Conservation (phyloP, 2,797 vertebrate species). For the Sebastes itinus region DNA sequence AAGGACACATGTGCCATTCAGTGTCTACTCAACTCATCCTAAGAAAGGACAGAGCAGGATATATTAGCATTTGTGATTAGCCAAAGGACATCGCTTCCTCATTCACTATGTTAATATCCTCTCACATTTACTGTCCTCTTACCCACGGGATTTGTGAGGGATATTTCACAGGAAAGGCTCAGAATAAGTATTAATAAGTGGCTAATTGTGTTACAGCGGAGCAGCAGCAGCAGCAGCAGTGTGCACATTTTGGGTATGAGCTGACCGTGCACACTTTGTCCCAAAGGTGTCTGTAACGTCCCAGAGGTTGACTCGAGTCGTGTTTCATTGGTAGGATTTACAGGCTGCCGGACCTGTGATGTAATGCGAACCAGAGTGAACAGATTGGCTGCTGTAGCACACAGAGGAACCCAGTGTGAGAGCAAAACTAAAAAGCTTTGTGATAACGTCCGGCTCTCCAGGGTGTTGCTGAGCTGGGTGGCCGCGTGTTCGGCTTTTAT, state of each 20-base stretch:
- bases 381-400: constrained; percentile 52
- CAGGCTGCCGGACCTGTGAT: constrained; percentile 70
- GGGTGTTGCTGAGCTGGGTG: constrained; percentile 45
- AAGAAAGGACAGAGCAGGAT: constrained; percentile 71
- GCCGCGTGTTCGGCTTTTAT: constrained; percentile 46
- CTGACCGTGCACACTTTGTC: constrained; percentile 50
- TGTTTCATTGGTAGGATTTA: constrained; percentile 72
- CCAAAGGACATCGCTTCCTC: constrained; percentile 70
- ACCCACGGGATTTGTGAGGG: constrained; percentile 45
- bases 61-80: constrained; percentile 81
- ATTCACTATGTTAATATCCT: constrained; percentile 74
- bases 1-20: constrained; percentile 66
- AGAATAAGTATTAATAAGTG: constrained; percentile 38
- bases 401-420: constrained; percentile 42
- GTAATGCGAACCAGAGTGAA: constrained; percentile 69
- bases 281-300: constrained; percentile 66
- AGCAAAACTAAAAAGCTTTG: constrained; percentile 66
- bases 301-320: constrained; percentile 57
- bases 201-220: constrained; percentile 18
- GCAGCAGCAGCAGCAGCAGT: constrained; percentile 32
- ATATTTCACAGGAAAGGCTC: constrained; percentile 34
- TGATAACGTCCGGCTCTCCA: constrained; percentile 43
- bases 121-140: constrained; percentile 51
- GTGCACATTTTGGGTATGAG: constrained; percentile 25
- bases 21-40: constrained; percentile 48